Evolutionary conservation across 2,888 invertebrate genomes (phyloP).

Genomic region (Eilema sororculum): DNA sequence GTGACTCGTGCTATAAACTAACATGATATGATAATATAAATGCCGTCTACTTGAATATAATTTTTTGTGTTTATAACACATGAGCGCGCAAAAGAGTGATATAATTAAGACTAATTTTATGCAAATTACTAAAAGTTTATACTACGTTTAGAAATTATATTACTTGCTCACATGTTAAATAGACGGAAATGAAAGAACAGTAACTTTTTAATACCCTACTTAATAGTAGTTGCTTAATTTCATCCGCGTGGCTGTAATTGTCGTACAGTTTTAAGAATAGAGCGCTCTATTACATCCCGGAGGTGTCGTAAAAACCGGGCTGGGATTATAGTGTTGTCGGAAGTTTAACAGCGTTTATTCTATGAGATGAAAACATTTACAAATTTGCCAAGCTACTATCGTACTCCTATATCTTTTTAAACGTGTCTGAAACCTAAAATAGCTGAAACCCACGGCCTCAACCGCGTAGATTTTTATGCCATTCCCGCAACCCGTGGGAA

Average conservation of each 20-base stretch:
- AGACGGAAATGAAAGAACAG: constrained; percentile 21
- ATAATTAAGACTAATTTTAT: constrained; percentile 41
- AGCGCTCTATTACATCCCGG: constrained; percentile 12
- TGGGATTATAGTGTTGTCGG: constrained; percentile 8
- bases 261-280: constrained; percentile 15
- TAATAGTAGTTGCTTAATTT: constrained; percentile 18
- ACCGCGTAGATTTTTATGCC: no score
- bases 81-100: constrained; percentile 38
- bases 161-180: constrained; percentile 24
- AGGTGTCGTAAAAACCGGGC: constrained; percentile 14
- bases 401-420: no score
- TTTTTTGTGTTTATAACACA: constrained; percentile 31
- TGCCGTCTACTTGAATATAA: constrained; percentile 50
- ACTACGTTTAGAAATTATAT: constrained; percentile 22
- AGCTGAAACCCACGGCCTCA: no score
- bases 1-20: constrained; percentile 68
- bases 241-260: constrained; percentile 17
- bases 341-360: constrained; percentile 3
- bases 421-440: no score
- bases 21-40: constrained; percentile 55
- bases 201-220: constrained; percentile 23
- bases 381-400: neutral
- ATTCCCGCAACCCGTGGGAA: no score
- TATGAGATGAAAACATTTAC: neutral
- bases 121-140: constrained; percentile 32